phyloP scores from a whole-genome alignment of 2,888 invertebrate species.

The Cataglyphis albicans region DNA sequence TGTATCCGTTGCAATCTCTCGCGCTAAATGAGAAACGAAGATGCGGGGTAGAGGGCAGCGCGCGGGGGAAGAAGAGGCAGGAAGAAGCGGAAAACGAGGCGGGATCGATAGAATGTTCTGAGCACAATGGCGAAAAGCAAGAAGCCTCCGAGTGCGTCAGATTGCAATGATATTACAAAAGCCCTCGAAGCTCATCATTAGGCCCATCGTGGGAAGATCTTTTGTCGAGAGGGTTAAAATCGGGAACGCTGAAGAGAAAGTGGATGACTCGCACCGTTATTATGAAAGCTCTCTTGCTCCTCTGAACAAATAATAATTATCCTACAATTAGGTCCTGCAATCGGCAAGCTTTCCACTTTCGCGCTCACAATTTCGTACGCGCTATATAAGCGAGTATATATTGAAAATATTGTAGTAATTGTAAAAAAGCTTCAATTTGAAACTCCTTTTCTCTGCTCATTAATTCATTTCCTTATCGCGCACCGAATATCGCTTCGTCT shows the following conservation, averaged over 20 bases:
- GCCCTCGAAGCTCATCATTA: slow-evolving; percentile 59
- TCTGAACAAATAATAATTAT: slow-evolving; percentile 70
- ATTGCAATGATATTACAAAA: slow-evolving; percentile 63
- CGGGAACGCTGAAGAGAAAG: slow-evolving; percentile 23
- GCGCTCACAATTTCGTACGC: background rate
- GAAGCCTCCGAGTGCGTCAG: slow-evolving; percentile 60
- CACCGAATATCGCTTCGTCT: background rate
- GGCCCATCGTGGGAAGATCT: slow-evolving; percentile 63
- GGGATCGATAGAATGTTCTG: slow-evolving; percentile 75
- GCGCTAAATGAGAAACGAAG: slow-evolving; percentile 36
- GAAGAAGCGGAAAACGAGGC: slow-evolving; percentile 63
- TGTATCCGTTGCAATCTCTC: slow-evolving; percentile 54
- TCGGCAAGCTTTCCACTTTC: slow-evolving; percentile 32
- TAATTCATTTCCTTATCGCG: slow-evolving; percentile 2
- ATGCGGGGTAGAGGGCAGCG: slow-evolving; percentile 5
- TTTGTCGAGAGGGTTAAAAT: slow-evolving; percentile 55
- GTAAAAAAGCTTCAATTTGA: background rate
- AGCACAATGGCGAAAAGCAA: slow-evolving; percentile 71
- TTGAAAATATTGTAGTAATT: background rate
- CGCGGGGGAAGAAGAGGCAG: slow-evolving; percentile 40
- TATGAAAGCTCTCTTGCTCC: slow-evolving; percentile 64
- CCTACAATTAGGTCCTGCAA: slow-evolving; percentile 59
- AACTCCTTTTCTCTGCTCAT: background rate
- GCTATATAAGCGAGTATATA: background rate
- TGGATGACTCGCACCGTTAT: slow-evolving; percentile 16